Conservation (phyloP, 2,888 invertebrate genomes). For the Acanthococcus lagerstroemiae region DNA sequence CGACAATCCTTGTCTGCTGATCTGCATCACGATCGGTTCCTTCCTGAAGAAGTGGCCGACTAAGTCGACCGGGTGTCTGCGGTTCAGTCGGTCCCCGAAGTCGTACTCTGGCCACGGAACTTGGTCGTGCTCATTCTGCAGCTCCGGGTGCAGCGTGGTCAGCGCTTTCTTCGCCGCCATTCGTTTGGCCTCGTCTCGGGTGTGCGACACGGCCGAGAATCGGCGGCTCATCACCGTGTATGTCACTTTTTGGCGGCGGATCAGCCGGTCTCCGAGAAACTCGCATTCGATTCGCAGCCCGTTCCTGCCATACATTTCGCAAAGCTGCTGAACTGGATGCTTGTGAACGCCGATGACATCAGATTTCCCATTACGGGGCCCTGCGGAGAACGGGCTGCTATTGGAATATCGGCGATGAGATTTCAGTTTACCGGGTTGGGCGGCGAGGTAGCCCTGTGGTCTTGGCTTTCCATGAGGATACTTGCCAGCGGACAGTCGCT, state of each 20-base stretch:
- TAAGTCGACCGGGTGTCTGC: constrained; percentile 17
- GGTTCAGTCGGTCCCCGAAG: constrained; percentile 13
- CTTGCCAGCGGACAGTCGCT: not conserved
- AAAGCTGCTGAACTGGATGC: constrained; percentile 18
- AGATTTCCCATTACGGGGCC: no score
- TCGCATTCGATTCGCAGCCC: constrained; percentile 23
- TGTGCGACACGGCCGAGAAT: constrained; percentile 22
- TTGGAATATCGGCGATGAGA: no score
- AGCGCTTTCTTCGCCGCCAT: constrained; percentile 11
- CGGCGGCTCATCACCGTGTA: constrained; percentile 16
- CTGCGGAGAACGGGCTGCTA: no score
- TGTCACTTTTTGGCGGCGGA: constrained; percentile 20
- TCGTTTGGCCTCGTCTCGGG: constrained; percentile 18
- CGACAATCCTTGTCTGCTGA: constrained; percentile 7
- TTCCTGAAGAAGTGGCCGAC: constrained; percentile 16
- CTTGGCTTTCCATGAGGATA: not conserved
- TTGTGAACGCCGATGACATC: no score
- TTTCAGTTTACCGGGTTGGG: no score
- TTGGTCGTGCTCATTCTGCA: constrained; percentile 12
- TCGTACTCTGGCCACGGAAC: constrained; percentile 17
- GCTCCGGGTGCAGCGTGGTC: constrained; percentile 13
- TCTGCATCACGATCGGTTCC: constrained; percentile 9
- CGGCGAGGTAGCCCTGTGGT: no score
- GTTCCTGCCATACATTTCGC: constrained; percentile 23
- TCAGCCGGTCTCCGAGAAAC: constrained; percentile 3